A percentile compares a stretch with the other conserved stretches of the same genome.
These are phyloP conservation scores for Bombus cullumanus DNA, from an alignment of 1,140 invertebrate genomes.

Conservation along the genomic window DNA sequence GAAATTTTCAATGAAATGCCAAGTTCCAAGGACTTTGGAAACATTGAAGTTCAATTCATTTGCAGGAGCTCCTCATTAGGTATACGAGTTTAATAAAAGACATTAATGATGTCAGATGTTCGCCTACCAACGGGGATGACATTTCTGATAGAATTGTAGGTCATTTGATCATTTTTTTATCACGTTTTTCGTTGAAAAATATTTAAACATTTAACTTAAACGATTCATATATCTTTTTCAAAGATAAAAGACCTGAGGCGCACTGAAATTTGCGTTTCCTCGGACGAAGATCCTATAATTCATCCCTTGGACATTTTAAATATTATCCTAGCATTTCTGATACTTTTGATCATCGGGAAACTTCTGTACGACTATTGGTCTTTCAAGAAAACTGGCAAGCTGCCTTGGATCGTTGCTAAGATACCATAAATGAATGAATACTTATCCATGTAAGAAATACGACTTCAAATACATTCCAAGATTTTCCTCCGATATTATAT, in stretches of 20 bases:
- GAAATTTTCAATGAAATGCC: neutral
- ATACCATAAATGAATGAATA: conserved; percentile 80
- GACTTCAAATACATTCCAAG: neutral
- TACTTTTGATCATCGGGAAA: conserved; percentile 88
- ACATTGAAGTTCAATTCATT: neutral
- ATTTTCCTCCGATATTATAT: no score
- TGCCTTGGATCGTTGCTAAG: conserved; percentile 91
- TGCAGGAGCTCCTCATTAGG: conserved; percentile 87
- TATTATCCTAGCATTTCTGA: conserved; percentile 86
- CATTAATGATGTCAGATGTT: conserved; percentile 86
- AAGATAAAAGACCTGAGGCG: conserved; percentile 88
- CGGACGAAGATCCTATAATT: conserved; percentile 82
- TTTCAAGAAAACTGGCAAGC: conserved; percentile 89
- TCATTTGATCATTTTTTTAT: neutral
- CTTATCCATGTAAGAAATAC: neutral
- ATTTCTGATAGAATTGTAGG: conserved; percentile 85
- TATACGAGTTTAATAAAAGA: conserved; percentile 88
- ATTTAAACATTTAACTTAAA: neutral
- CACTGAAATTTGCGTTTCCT: conserved; percentile 86
- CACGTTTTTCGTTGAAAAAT: no score
- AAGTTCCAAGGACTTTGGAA: neutral
- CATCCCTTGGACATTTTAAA: conserved; percentile 89
- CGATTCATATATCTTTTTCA: conserved; percentile 41
- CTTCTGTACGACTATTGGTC: conserved; percentile 91
- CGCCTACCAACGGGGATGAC: conserved; percentile 83